Evolutionary conservation across 2,888 invertebrate species (phyloP), one percentile per base, ranked within the genome.

Genomic region (Petrophora chlorosata): DNA sequence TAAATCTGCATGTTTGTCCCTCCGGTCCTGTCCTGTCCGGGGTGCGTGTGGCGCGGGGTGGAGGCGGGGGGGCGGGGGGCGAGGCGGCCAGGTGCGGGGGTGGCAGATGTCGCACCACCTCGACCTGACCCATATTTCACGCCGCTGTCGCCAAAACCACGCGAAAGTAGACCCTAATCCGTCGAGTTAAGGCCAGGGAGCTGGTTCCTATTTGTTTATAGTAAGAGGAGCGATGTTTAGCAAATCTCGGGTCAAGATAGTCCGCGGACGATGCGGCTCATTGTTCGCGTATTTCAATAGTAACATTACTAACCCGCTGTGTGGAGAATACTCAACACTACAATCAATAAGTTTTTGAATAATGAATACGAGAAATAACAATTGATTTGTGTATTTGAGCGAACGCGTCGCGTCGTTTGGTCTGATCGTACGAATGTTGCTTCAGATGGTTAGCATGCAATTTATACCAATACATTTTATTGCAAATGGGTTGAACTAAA

Each of bases 1-100:
- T 82, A 82, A 84, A 85, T 85, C 82, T 85, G 85, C 83, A 82
- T 84, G 78, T 62, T 59, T 52, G 65, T 61, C 60, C 47, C 38
- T 49, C 43, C 56, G n/a, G n/a, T n/a, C n/a, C n/a, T n/a, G n/a
- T n/a, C n/a, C n/a, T n/a, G n/a, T n/a, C 39, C 55, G 63, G 54
- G 46, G 30, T 36, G 29, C 13, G 38, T 38, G 46, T 42, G 40
- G 50, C 41, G 48, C 25, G 42, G 23, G 16, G 44, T 47, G 49
- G 26, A 44, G 52, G 45, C 16, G 43, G 10, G 48, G 49, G 32
- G 53, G 40, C 19, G 53, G 46, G 54, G 47, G 52, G 42, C 35
- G 30, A 33, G 30, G 53, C 45, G 53, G 42, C 81, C 83, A 83
- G 85, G 83, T 83, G 85, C 82, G 84, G 77, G 82, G 85, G 85